Evolutionary conservation across 1,140 invertebrate species (phyloP), one percentile per base, ranked within the genome.

Genomic region (Littorina saxatilis): DNA sequence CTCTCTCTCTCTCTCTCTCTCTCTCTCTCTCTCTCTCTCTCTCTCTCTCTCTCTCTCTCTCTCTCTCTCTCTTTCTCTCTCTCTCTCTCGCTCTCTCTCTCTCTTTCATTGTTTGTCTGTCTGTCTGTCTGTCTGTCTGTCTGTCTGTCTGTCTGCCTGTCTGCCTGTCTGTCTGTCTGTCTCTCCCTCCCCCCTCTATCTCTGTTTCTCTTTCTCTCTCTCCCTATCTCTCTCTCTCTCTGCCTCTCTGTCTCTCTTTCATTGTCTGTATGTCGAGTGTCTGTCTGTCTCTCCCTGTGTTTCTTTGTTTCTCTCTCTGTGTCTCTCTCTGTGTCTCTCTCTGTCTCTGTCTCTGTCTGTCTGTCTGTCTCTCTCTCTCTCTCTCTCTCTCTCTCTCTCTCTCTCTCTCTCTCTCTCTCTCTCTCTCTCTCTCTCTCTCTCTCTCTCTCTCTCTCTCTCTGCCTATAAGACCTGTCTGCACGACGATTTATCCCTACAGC

Each of bases 361-460:
- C 47, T 52, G n/a, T 55, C 52, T n/a, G 15, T n/a, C 52, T n/a
- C 52, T 37, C 35, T 37, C 13, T 68, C 63, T 37, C 13, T 68
- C 35, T 37, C 1, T 68, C 63, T 68, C 1, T 37, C 27, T 29
- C 1, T 68, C 35, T 37, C 1, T 68, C 63, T 68, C 1, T 37
- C 35, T 68, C 1, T 68, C 35, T 2, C 35, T 68, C 63, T 2
- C 39, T 43, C 39, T 72, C 68, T 72, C 39, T 43, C 39, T 72
- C 68, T 72, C 39, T 43, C 39, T 72, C 68, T 72, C 39, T 43
- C 7, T 72, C 68, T 72, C 7, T 43, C 39, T 72, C 68, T 72
- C 39, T 43, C 39, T 39, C 9, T 37, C 35, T 32, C 35, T 37
- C 9, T 7, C 23, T 23, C 23, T 66, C 61, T 66, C 23, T 23